Base-by-base conservation (phyloP, 1,140 invertebrate genomes). In the Amyelois transitella region DNA sequence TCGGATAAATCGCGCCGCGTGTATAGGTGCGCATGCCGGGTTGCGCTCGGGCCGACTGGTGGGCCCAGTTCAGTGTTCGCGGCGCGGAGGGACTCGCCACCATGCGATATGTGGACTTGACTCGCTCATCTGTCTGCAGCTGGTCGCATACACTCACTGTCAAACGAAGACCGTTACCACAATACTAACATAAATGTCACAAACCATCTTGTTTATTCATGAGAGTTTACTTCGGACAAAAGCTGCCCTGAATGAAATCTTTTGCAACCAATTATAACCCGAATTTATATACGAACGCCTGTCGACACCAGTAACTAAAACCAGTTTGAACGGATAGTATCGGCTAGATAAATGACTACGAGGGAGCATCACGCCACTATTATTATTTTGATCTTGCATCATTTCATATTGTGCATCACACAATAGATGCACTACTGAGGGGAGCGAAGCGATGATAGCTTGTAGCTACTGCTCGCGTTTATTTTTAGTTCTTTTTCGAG, bases 11-110 rank as follows among this genome's bases (percentile, higher is more conserved):
- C 47, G 55, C 50, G 67, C 75, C 66, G 71, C 57, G 60, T 53
- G 60, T 55, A 75, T 58, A 70, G 66, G 79, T 81, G 81, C 81
- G 81, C 79, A 64, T 81, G 69, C 58, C 68, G 66, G 69, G 66
- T 76, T 79, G 79, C 79, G 72, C 76, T 67, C 64, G 54, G 59
- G 52, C 62, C 65, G 69, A 84, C 81, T 83, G 76, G 64, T 51
- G 43, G n/a, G n/a, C n/a, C n/a, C n/a, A n/a, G n/a, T 38, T 24
- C 8, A 48, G 14, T 44, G 59, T 25, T 45, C 55, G 61, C 64
- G 55, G 72, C 66, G 77, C 70, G 68, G 64, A 69, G 69, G 69
- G 70, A 67, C 64, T 60, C 56, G 48, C 56, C 47, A 32, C 28
- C 21, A 21, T 14, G 10, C 43, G 45, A 25, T 49, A 50, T 60